A percentile compares a stretch with the other conserved stretches of the same genome.
These are phyloP conservation scores for Eupsittula cactorum DNA, from an alignment of 2,113 vertebrate genomes.

Conservation along the genomic window DNA sequence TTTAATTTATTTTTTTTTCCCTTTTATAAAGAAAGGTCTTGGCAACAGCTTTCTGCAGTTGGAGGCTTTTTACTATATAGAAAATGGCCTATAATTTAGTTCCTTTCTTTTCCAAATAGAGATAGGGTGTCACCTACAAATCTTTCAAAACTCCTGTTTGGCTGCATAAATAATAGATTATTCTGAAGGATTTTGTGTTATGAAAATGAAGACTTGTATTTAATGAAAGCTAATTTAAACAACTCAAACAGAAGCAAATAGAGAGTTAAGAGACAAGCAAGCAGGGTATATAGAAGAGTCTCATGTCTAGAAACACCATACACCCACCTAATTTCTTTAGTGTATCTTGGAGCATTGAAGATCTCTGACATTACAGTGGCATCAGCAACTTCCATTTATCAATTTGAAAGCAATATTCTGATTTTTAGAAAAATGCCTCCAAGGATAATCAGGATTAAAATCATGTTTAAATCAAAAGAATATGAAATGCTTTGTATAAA, in stretches of 20 bases:
- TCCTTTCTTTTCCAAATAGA: not conserved
- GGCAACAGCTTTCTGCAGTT: not conserved
- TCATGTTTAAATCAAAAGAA: not conserved
- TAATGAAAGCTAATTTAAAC: not conserved
- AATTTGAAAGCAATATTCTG: not conserved
- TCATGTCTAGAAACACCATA: not conserved
- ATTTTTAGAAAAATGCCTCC: not conserved
- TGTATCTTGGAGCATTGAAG: not conserved
- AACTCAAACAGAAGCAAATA: not conserved
- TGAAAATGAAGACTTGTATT: not conserved
- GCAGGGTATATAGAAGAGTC: not conserved
- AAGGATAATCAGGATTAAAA: not conserved
- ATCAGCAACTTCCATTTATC: not conserved
- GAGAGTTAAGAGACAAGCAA: not conserved
- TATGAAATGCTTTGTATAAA: not conserved
- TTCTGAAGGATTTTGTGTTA: not conserved
- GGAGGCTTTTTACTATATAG: not conserved
- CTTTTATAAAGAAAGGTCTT: not conserved
- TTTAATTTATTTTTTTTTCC: not conserved
- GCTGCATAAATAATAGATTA: not conserved
- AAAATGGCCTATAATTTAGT: not conserved
- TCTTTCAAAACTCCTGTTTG: not conserved
- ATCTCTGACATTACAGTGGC: not conserved
- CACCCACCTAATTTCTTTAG: not conserved
- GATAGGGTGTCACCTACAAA: not conserved